phyloP scores from a whole-genome alignment of 92 coral and sea anemone species.

The Siderastrea siderea region DNA sequence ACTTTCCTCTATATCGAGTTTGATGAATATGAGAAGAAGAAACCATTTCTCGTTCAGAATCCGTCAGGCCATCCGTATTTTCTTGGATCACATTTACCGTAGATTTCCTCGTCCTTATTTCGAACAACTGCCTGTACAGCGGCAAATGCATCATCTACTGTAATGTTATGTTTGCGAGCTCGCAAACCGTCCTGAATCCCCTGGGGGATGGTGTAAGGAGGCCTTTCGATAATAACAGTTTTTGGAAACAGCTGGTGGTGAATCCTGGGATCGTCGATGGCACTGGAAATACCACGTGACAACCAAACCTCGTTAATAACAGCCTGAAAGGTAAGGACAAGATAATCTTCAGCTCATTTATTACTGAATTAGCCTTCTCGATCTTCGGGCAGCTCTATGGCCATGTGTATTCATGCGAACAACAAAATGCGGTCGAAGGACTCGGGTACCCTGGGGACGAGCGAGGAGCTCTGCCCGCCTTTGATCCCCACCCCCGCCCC shows the following conservation, averaged over 20 bases:
- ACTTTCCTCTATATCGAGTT: background rate
- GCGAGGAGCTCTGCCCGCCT: too few species aligned
- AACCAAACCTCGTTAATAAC: constrained; percentile 81
- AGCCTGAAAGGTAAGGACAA: constrained; percentile 43
- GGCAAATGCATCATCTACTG: constrained; percentile 32
- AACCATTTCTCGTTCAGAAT: constrained; percentile 34
- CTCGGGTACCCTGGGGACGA: too few species aligned
- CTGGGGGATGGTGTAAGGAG: constrained; percentile 62
- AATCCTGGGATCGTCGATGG: constrained; percentile 80
- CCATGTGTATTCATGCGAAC: too few species aligned
- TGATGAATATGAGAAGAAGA: background rate
- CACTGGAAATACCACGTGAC: constrained; percentile 77
- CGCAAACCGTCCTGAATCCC: constrained; percentile 68
- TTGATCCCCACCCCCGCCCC: too few species aligned
- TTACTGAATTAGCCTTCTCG: too few species aligned
- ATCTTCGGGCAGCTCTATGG: too few species aligned
- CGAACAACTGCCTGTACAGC: constrained; percentile 85
- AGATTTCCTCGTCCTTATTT: constrained; percentile 71
- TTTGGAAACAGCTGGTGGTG: constrained; percentile 87
- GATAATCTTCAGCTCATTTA: background rate
- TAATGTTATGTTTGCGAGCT: constrained; percentile 71
- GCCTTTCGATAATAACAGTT: constrained; percentile 56
- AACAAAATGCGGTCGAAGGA: too few species aligned
- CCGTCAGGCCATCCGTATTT: constrained; percentile 90
- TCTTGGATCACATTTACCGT: constrained; percentile 91